Evolutionary conservation across 2,888 invertebrate genomes (phyloP).

Genomic region (Petrolisthes cinctipes): DNA sequence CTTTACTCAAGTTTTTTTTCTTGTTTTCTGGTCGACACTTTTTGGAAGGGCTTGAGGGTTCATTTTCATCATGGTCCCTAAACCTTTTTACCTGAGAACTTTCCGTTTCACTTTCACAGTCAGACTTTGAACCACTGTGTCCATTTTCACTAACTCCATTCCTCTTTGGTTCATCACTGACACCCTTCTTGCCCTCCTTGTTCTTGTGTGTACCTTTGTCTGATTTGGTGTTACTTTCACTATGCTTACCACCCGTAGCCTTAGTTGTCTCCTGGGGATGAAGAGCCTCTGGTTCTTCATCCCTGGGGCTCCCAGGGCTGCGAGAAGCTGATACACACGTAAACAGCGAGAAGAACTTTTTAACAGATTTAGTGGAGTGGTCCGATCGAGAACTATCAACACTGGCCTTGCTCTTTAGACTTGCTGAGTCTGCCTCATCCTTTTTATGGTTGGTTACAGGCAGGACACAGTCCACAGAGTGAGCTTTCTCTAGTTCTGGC

Average conservation of each 20-base stretch:
- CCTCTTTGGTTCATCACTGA: constrained; percentile 6
- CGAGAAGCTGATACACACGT: constrained; percentile 57
- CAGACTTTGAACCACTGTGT: constrained; percentile 12
- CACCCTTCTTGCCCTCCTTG: constrained; percentile 37
- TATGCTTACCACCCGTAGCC: neutral
- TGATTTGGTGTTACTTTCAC: neutral
- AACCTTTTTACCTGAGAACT: constrained; percentile 32
- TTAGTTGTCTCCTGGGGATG: constrained; percentile 8
- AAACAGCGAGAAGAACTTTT: constrained; percentile 57
- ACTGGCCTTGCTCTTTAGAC: constrained; percentile 57
- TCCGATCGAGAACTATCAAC: constrained; percentile 58
- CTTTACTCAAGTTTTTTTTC: constrained; percentile 18
- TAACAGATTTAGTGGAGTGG: constrained; percentile 56
- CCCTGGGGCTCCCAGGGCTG: constrained; percentile 56
- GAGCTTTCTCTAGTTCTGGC: constrained; percentile 52
- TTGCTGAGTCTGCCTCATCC: constrained; percentile 50
- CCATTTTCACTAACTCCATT: constrained; percentile 35
- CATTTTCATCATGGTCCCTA: constrained; percentile 47
- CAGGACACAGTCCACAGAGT: constrained; percentile 46
- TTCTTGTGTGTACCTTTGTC: constrained; percentile 21
- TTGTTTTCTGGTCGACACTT: constrained; percentile 52
- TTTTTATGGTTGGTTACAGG: constrained; percentile 23
- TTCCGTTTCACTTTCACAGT: constrained; percentile 35
- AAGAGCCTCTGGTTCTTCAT: constrained; percentile 38
- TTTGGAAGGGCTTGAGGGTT: constrained; percentile 58